Conservation (phyloP, 1,140 invertebrate genomes). For the Sinonovacula constricta region DNA sequence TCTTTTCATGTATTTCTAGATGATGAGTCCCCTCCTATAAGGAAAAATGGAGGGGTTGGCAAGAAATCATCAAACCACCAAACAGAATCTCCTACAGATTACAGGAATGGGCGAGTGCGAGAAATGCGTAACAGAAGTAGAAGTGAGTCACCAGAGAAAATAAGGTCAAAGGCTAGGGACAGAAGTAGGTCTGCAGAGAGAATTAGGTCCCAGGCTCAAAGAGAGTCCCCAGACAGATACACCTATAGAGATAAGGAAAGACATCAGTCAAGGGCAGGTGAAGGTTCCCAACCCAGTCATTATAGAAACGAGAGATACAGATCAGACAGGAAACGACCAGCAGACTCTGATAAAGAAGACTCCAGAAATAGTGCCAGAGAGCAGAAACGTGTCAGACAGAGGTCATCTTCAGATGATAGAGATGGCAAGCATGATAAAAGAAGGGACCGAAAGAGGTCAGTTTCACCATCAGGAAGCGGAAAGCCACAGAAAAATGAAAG, state of each 20-base stretch:
- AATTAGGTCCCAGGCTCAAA: neutral
- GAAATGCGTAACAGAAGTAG: slow-evolving; percentile 4
- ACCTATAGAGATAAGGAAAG: neutral
- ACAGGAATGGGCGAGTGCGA: slow-evolving; percentile 1
- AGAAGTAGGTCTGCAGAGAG: slow-evolving; percentile 26
- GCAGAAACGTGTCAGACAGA: neutral
- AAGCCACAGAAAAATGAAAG: no score
- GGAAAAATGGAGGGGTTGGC: neutral
- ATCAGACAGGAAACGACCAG: neutral
- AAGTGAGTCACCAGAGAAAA: slow-evolving; percentile 7
- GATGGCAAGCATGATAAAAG: neutral
- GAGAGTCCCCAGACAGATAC: neutral
- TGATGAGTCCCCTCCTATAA: neutral
- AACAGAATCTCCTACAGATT: neutral
- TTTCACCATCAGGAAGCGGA: no score
- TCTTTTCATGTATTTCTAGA: neutral
- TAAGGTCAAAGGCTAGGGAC: neutral
- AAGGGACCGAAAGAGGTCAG: neutral
- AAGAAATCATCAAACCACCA: neutral
- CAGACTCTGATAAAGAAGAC: neutral
- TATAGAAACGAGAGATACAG: neutral
- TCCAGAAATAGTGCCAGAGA: neutral
- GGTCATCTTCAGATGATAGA: slow-evolving; percentile 30
- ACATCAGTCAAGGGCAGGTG: neutral
- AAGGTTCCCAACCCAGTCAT: neutral